Percentiles rank a stretch among this genome's conserved stretches.
Conservation (phyloP, 1,140 invertebrate species). For the Campodea augens region DNA sequence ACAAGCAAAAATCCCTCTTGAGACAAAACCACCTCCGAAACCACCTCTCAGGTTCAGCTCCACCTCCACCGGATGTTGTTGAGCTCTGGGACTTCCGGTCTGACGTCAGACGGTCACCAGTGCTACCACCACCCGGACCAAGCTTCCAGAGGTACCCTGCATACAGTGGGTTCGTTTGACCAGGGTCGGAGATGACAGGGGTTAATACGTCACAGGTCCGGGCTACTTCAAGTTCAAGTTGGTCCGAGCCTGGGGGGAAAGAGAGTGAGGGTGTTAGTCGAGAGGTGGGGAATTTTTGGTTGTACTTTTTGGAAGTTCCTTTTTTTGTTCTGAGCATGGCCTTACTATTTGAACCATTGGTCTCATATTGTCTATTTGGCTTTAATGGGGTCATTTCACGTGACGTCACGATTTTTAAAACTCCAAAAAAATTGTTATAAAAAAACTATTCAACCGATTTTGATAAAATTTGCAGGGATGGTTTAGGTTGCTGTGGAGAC, state of each 20-base stretch:
- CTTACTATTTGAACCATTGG: too few species aligned
- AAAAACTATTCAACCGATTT: too few species aligned
- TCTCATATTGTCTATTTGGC: too few species aligned
- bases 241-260: constrained; percentile 34
- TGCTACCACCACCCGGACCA: constrained; percentile 23
- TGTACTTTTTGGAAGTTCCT: too few species aligned
- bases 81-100: background rate
- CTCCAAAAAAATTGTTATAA: too few species aligned
- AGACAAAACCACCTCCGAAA: constrained; percentile 76
- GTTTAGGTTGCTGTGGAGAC: too few species aligned
- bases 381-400: too few species aligned
- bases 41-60: constrained; percentile 43
- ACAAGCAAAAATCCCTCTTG: constrained; percentile 77
- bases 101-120: constrained; percentile 22
- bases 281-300: constrained; percentile 1
- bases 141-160: constrained; percentile 62
- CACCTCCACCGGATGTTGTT: constrained; percentile 26
- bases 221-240: constrained; percentile 68
- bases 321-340: too few species aligned
- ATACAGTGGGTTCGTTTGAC: constrained; percentile 41
- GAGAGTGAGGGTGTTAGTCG: background rate
- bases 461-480: too few species aligned
- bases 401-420: too few species aligned
- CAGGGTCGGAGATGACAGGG: constrained; percentile 23
- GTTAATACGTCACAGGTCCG: constrained; percentile 61